Evolutionary conservation across 2,113 vertebrate species (phyloP).

Genomic region (Fukomys damarensis): DNA sequence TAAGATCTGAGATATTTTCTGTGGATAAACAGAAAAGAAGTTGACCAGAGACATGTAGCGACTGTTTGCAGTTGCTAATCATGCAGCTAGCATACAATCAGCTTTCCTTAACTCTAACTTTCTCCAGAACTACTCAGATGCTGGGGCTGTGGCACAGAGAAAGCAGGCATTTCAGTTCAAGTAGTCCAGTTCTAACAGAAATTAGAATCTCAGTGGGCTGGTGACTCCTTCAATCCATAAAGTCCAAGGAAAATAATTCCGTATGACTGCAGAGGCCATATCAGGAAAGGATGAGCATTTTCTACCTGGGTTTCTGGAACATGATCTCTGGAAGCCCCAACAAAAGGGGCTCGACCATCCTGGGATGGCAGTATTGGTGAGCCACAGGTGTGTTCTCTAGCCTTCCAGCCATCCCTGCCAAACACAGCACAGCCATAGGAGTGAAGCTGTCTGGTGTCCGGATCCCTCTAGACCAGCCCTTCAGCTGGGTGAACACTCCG

Average conservation of each 20-base stretch:
- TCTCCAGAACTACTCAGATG: neutral
- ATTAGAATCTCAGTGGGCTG: neutral
- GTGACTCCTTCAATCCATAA: neutral
- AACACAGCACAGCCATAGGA: neutral
- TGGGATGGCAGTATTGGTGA: neutral
- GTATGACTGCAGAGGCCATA: neutral
- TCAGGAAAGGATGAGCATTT: neutral
- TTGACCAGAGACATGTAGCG: neutral
- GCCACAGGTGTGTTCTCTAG: neutral
- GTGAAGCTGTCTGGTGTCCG: neutral
- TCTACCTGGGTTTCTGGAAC: neutral
- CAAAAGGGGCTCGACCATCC: neutral
- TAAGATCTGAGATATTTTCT: neutral
- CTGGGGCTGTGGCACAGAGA: neutral
- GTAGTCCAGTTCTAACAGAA: neutral
- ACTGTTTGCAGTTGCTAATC: neutral
- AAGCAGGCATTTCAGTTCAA: neutral
- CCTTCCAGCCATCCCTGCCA: neutral
- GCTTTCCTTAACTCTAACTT: neutral
- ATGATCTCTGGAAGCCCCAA: neutral
- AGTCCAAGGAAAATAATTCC: neutral
- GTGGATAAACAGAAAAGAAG: neutral
- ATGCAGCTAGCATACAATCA: conserved; percentile 10
- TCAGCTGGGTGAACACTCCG: neutral
- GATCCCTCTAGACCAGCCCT: neutral